Base-by-base conservation (phyloP, 2,888 invertebrate genomes). In the Caenorhabditis uteleia region DNA sequence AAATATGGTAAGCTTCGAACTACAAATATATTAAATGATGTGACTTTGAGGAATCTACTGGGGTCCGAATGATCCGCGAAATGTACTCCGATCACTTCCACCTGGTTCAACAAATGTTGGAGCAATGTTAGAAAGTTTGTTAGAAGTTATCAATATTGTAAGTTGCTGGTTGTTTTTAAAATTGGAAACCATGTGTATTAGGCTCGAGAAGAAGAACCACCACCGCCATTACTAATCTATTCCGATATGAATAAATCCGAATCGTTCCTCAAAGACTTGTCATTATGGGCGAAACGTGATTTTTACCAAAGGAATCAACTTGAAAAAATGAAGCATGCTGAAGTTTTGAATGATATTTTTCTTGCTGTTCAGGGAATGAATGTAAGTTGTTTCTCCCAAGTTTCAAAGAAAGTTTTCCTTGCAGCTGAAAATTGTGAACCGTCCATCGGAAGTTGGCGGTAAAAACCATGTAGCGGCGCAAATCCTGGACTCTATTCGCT, bases 21-120 rank as follows among this genome's bases (percentile, higher is more conserved):
- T 20, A 18, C 18, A 38, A 18, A 18, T 34, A 5, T 10, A 14
- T 12, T 10, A 14, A 10, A 23, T 14, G 10, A 20, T 7, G 5
- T 38, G 7, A 20, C 20, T 40, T 40, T 4, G 5, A 40, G 60
- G 60, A 23, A 50, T 70, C 16, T 70, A 46, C 29, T 70, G 68
- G 57, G 70, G 68, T 8, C 27, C 46, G n/a, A 33, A 48, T 12
- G 68, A 70, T 44, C 23, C 48, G 10, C 38, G 68, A 12, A 70
- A 70, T 21, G 42, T 21, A 2, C 45, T 65, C 29, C 55, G 50
- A 34, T 53, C 54, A 10, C 48, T 55, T 42, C 56, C 58, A 8
- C 31, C 18, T 4, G 56, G 55, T 0, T 12, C 39, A 3, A 50
- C 45, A 4, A 27, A 53, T 34, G 46, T 68, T 1, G 58, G 51